Base-by-base conservation (phyloP, 2,113 vertebrate genomes). In the Periophthalmodon schlosseri region DNA sequence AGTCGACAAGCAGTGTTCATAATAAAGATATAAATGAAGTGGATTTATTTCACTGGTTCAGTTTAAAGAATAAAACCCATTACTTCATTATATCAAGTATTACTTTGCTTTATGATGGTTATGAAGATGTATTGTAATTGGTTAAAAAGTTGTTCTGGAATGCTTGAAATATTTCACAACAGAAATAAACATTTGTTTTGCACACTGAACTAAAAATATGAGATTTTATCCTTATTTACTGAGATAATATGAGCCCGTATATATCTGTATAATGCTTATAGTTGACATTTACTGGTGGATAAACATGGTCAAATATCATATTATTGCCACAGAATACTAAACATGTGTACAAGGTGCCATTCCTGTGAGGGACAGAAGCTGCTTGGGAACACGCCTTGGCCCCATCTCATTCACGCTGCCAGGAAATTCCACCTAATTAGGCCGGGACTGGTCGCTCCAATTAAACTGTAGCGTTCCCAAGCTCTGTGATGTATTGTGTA, bases 391-490 rank as follows among this genome's bases (percentile, higher is more conserved):
- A 57, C 0, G 20, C 71, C 13, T 73, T 67, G 57, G 58, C 77
- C 65, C 75, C 80, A 77, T 82, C 63, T 28, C 60, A 75, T 69
- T 86, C 21, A 0, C 75, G 72, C 77, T 83, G 86, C 87, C 90
- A 93, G 91, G 89, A 94, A 92, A 93, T 94, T 91, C 91, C 87
- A 87, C 82, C 81, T 88, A 91, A 91, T 92, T 92, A 91, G 81
- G 78, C 84, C 86, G 76, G 60, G 87, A 69, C 82, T 87, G 78
- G 80, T 84, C 77, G 83, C 82, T 85, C 81, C 89, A 93, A 93
- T 93, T 92, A 92, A 84, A 90, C 75, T 79, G 82, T 85, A 81
- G 82, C 84, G 82, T 91, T 91, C 91, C 84, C 84, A 87, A 86
- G 84, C 68, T 75, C 80, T 78, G 74, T 69, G 69, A 82, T 70